Evolutionary conservation across 2,113 vertebrate species (phyloP).

Genomic region (Sterrhoptilus dennistouni): DNA sequence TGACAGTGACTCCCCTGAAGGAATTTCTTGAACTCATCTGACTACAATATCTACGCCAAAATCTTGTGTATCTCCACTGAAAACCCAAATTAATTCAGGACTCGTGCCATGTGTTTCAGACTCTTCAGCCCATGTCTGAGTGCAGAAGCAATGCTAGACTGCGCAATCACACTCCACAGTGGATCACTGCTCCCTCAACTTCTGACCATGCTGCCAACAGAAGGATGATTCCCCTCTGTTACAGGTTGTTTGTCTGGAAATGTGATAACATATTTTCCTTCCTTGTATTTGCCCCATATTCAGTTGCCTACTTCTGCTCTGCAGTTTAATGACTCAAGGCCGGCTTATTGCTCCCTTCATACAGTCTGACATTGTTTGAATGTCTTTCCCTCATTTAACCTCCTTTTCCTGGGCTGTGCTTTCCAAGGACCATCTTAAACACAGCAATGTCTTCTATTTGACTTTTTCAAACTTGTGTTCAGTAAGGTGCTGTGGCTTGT

Average conservation of each 20-base stretch:
- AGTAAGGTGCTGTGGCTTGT: not conserved
- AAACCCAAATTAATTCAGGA: not conserved
- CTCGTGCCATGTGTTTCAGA: rapidly evolving
- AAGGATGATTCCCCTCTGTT: not conserved
- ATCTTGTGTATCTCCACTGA: not conserved
- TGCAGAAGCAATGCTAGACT: not conserved
- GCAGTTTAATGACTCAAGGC: not conserved
- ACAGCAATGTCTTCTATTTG: not conserved
- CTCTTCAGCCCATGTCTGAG: not conserved
- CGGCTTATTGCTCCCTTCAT: not conserved
- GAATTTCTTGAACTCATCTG: not conserved
- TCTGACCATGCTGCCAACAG: not conserved
- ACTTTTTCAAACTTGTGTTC: not conserved
- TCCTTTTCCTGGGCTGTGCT: not conserved
- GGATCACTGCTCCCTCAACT: not conserved
- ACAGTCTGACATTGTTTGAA: not conserved
- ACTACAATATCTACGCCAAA: not conserved
- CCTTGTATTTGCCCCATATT: not conserved
- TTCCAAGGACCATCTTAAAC: not conserved
- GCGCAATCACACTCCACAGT: not conserved
- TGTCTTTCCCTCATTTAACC: not conserved
- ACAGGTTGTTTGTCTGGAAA: not conserved
- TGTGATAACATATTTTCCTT: not conserved
- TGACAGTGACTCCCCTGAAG: not conserved
- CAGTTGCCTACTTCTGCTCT: not conserved